Evolutionary conservation across 2,888 invertebrate species (phyloP).

Genomic region (Ametastegia equiseti): DNA sequence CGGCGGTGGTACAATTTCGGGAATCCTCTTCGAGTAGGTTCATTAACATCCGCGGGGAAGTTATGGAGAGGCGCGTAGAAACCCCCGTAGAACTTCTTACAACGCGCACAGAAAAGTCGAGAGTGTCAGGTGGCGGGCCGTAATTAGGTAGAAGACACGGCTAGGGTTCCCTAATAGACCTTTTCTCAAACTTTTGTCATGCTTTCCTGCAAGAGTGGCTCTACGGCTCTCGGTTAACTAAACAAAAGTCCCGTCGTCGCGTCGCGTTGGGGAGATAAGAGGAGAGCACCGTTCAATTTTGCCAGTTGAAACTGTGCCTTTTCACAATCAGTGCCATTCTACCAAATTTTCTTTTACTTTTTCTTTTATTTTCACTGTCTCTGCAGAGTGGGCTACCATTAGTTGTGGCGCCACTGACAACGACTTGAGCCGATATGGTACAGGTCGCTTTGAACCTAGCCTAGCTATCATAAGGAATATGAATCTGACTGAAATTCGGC

Average conservation of each 20-base stretch:
- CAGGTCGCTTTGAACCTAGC: no score
- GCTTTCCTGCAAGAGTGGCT: background rate
- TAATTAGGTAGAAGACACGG: constrained; percentile 37
- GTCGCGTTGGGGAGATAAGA: no score
- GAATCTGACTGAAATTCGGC: no score
- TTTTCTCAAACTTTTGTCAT: constrained; percentile 36
- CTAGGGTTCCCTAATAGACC: constrained; percentile 16
- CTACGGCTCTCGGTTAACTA: constrained; percentile 10
- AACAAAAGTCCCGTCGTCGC: background rate
- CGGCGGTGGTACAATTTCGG: constrained; percentile 5
- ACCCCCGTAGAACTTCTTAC: constrained; percentile 40
- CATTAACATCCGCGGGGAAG: constrained; percentile 34
- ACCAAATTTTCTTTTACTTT: background rate
- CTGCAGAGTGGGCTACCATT: background rate
- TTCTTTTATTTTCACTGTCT: background rate
- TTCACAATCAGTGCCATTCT: background rate
- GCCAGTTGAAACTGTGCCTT: background rate
- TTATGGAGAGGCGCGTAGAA: no score
- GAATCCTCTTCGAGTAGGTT: constrained; percentile 24
- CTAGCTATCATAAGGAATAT: no score
- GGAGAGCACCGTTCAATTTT: constrained; percentile 1
- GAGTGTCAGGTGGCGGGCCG: constrained; percentile 36
- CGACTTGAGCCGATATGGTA: no score
- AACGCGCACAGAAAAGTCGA: constrained; percentile 22
- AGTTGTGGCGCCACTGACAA: background rate